Evolutionary conservation across 2,888 invertebrate species (phyloP).

Genomic region (Amblyjoppa proteus): DNA sequence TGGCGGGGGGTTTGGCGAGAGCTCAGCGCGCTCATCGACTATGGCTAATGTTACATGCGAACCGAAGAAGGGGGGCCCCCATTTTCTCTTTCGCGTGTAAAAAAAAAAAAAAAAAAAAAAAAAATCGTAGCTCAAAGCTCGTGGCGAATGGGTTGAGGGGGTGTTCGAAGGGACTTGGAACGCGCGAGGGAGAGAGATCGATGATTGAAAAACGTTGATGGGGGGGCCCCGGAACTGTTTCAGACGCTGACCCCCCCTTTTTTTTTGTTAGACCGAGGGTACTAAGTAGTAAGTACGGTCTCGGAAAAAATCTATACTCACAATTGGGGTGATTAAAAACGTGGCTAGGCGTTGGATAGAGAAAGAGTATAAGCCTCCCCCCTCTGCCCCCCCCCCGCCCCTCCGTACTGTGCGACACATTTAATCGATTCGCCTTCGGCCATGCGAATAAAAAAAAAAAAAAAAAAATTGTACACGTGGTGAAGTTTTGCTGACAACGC

Average conservation of each 20-base stretch:
- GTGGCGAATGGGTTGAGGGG: constrained; percentile 40
- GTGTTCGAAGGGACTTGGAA: constrained; percentile 45
- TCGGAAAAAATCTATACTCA: constrained; percentile 71
- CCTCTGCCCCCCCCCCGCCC: neutral
- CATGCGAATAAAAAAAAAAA: neutral
- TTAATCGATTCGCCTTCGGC: neutral
- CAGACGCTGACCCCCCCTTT: constrained; percentile 24
- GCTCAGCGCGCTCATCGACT: constrained; percentile 53
- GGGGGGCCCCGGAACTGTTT: constrained; percentile 47
- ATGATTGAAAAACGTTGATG: constrained; percentile 49
- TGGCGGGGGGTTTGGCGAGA: constrained; percentile 63
- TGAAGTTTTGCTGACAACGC: neutral
- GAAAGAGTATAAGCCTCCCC: constrained; percentile 3
- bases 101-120: constrained; percentile 34
- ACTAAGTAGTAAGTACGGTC: constrained; percentile 64
- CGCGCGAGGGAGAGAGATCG: constrained; percentile 46
- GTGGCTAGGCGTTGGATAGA: constrained; percentile 19
- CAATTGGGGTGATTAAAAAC: constrained; percentile 69
- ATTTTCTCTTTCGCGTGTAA: neutral
- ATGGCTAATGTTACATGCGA: constrained; percentile 72
- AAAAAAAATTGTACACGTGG: constrained; percentile 20
- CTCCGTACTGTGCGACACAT: neutral
- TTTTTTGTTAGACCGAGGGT: constrained; percentile 56
- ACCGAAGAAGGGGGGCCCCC: constrained; percentile 48
- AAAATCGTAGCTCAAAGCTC: constrained; percentile 56